These are phyloP conservation scores for Hemicentrotus pulcherrimus DNA, from an alignment of 35 echinoderm and acorn worm species.

Conservation along the genomic window DNA sequence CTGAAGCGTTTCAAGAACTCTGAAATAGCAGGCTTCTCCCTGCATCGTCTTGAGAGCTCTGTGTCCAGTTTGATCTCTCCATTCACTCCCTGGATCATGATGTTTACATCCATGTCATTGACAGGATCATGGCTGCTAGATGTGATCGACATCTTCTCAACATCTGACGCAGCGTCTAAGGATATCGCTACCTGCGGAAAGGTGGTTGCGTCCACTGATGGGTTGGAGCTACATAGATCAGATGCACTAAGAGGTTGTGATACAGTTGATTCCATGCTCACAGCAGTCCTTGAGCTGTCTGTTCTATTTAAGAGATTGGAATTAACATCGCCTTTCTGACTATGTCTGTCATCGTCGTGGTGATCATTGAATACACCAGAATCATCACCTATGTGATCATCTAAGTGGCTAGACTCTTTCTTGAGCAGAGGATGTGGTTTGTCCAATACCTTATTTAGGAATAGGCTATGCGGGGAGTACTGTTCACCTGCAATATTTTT, in stretches of 20 bases:
- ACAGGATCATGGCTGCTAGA: not conserved
- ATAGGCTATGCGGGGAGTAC: not conserved
- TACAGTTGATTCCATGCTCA: not conserved
- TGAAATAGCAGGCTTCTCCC: constrained; percentile 37
- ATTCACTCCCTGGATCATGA: constrained; percentile 37
- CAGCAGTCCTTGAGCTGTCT: not conserved
- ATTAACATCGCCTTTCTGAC: constrained; percentile 15
- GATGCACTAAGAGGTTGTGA: not conserved
- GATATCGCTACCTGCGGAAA: not conserved
- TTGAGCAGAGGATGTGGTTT: not conserved
- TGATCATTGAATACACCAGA: constrained; percentile 48
- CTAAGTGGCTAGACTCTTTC: constrained; percentile 14
- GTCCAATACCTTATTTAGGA: not conserved
- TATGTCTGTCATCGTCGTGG: constrained; percentile 10
- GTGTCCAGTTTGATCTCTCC: constrained; percentile 13
- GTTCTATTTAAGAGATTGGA: not conserved
- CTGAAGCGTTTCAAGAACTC: constrained; percentile 65
- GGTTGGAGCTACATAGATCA: not conserved
- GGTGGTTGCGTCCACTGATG: not conserved
- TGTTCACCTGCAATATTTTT: not conserved
- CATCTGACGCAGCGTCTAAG: not conserved
- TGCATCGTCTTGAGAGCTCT: constrained; percentile 22
- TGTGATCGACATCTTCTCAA: not conserved
- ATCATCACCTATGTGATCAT: constrained; percentile 41
- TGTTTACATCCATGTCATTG: constrained; percentile 8